Evolutionary conservation across 2,888 invertebrate genomes (phyloP), one percentile per base, ranked within the genome.

Genomic region (Dicranocentrus wangi): DNA sequence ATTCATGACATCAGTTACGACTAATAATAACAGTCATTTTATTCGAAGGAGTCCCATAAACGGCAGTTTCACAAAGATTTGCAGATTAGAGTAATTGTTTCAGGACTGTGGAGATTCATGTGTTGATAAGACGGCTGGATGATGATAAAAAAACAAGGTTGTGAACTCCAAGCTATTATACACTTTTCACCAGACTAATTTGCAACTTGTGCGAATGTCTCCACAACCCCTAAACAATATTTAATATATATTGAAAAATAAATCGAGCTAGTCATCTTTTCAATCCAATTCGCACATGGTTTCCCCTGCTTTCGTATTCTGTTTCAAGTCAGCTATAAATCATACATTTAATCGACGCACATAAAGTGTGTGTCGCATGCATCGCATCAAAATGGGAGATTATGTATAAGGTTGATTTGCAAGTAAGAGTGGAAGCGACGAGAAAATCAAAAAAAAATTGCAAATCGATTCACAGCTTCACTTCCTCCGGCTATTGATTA

Each of bases 401-500:
- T 51, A 10, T 51, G 51, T 8, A 8, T 39, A 39, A 5, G n/a
- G 3, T 7, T 13, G 51, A 17, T 13, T 13, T 51, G 7, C 13
- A 51, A 13, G n/a, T n/a, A n/a, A n/a, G 3, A 51, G 3, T 7
- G 7, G 3, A 51, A n/a, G n/a, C 51, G n/a, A 10, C 10, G 17
- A 5, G 5, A n/a, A n/a, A 10, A 51, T 51, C 7, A 47, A 13
- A 13, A 15, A 47, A 47, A 17, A 17, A 23, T 7, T 19, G 55
- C n/a, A 55, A 55, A 23, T 55, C 55, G 21, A 55, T 55, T 55
- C 19, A 55, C 19, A 55, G 23, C 5, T 55, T 55, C 23, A 25
- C 53, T 25, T 23, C 77, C 53, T 17, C 39, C n/a, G 42, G 77
- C 70, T 55, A 70, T 78, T 78, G 77, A 78, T 78, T 78, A 78